Percentiles rank a stretch among this genome's conserved stretches.
These are phyloP conservation scores for Rhynchopsitta pachyrhyncha DNA, from an alignment of 2,113 vertebrate species.

Conservation along the genomic window DNA sequence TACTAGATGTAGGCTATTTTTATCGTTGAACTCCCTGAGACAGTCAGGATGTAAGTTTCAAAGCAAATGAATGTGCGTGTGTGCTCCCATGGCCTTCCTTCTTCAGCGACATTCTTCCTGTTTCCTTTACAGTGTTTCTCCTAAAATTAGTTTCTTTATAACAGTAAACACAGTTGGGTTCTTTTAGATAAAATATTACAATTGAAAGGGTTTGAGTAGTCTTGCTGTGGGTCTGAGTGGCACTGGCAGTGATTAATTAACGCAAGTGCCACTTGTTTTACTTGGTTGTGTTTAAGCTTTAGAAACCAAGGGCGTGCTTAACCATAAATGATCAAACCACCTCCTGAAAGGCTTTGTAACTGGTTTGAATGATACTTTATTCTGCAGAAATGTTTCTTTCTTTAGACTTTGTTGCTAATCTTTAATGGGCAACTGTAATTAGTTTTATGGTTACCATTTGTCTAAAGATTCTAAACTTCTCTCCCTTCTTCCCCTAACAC, in stretches of 20 bases:
- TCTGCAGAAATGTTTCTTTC: neutral
- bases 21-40: neutral
- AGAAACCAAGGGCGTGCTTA: neutral
- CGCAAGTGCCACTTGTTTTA: neutral
- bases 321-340: neutral
- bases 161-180: neutral
- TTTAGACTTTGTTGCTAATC: neutral
- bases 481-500: no score
- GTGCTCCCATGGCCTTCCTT: neutral
- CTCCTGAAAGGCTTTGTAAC: neutral
- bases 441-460: neutral
- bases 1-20: neutral
- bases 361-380: neutral
- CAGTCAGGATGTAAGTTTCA: slow-evolving; percentile 41
- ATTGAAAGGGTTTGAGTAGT: neutral
- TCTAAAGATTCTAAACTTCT: neutral
- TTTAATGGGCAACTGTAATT: neutral
- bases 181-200: neutral
- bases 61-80: neutral
- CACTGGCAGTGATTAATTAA: neutral
- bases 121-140: slow-evolving; percentile 32
- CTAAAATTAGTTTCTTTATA: slow-evolving; percentile 28
- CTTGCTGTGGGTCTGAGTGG: neutral
- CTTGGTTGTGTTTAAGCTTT: neutral
- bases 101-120: neutral